These are phyloP conservation scores for Automeris io DNA, from an alignment of 2,888 invertebrate species.

Conservation along the genomic window DNA sequence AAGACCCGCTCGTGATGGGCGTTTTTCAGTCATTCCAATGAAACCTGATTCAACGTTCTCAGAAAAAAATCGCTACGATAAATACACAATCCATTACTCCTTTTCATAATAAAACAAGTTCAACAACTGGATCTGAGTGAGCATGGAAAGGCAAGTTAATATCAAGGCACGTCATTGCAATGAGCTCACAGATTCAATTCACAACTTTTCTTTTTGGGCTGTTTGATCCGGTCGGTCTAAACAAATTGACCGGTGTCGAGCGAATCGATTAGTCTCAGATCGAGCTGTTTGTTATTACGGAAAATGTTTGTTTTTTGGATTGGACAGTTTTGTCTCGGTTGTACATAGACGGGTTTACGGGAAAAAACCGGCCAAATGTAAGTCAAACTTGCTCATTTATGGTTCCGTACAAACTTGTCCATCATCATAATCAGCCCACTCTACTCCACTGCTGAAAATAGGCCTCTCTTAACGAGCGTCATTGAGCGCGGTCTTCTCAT, in stretches of 20 bases:
- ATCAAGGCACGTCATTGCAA: background rate
- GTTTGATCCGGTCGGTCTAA: conserved; percentile 60
- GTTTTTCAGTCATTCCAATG: conserved; percentile 48
- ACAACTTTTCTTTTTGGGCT: conserved; percentile 63
- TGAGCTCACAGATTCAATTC: conserved; percentile 50
- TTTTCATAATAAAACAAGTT: background rate
- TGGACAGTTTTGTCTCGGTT: background rate
- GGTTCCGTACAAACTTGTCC: too few relatives aligned
- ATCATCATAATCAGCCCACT: too few relatives aligned
- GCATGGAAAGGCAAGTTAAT: too few relatives aligned
- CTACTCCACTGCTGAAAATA: too few relatives aligned
- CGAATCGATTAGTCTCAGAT: conserved; percentile 63
- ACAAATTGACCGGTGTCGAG: conserved; percentile 57
- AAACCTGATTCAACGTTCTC: too few relatives aligned
- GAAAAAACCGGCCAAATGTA: too few relatives aligned
- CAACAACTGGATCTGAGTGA: too few relatives aligned
- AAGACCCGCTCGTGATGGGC: conserved; percentile 67
- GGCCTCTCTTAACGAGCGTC: too few relatives aligned
- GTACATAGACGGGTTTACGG: conserved; percentile 1
- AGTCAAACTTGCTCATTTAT: too few relatives aligned
- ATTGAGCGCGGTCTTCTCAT: too few relatives aligned
- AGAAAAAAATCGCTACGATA: too few relatives aligned
- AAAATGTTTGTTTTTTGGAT: conserved; percentile 12
- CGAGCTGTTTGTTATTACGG: conserved; percentile 19
- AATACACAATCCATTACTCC: conserved; percentile 25